Conservation (phyloP, 2,797 vertebrate species). For the Taenioides sp. region DNA sequence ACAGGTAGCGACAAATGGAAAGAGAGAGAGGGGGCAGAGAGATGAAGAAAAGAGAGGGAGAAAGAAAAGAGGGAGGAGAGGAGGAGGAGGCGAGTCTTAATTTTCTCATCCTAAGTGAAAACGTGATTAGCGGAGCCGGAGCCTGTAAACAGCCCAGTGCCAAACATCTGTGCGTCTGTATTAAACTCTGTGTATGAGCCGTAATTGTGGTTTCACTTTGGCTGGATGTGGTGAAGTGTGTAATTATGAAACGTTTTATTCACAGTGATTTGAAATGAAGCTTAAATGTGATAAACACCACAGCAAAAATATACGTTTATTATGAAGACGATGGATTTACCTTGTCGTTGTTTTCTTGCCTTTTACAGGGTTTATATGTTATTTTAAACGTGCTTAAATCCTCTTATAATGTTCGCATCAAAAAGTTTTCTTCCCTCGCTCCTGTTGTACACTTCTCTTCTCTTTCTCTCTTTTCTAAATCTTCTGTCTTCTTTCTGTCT, state of each 20-base stretch:
- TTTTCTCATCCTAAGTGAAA: constrained; percentile 45
- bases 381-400: too few species aligned
- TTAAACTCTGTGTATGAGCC: constrained; percentile 13
- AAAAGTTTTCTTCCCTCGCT: too few species aligned
- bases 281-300: not conserved
- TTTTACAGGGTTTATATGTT: too few species aligned
- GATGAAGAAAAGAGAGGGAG: too few species aligned
- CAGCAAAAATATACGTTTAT: not conserved
- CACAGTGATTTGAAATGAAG: not conserved
- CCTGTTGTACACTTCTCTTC: too few species aligned
- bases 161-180: constrained; percentile 54
- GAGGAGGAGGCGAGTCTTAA: constrained; percentile 13
- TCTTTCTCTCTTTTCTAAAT: too few species aligned
- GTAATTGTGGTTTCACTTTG: constrained; percentile 7
- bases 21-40: too few species aligned
- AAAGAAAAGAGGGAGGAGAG: not conserved
- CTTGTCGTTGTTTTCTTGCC: not conserved
- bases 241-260: constrained; percentile 1
- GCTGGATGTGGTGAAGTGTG: constrained; percentile 8
- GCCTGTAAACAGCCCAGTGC: constrained; percentile 42
- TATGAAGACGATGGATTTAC: not conserved
- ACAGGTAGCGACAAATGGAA: too few species aligned
- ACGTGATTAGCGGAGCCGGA: constrained; percentile 51
- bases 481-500: too few species aligned
- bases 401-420: too few species aligned